These are phyloP conservation scores for Oreochromis tanganicae DNA, from an alignment of 2,113 vertebrate genomes.

Conservation along the genomic window DNA sequence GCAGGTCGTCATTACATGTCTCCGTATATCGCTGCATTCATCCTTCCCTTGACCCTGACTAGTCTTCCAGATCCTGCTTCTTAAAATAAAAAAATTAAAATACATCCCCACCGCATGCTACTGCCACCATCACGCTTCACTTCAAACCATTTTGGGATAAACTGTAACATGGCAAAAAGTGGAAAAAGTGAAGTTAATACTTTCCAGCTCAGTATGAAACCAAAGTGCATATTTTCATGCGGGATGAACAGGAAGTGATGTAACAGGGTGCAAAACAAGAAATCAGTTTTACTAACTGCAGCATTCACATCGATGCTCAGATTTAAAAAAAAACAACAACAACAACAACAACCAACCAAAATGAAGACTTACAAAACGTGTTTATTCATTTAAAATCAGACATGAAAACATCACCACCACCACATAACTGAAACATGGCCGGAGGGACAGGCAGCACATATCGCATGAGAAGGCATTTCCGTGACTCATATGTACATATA, in stretches of 20 bases:
- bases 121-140: not conserved
- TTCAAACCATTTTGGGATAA: not conserved
- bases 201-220: not conserved
- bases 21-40: no score
- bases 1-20: no score
- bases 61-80: no score
- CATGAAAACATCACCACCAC: constrained; percentile 70
- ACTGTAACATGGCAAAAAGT: not conserved
- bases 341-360: not conserved
- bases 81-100: no score
- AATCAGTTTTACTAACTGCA: not conserved
- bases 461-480: constrained; percentile 75
- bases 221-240: not conserved
- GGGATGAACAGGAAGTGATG: not conserved
- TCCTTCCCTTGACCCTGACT: no score
- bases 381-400: constrained; percentile 74
- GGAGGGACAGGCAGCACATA: constrained; percentile 67
- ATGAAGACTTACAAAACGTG: constrained; percentile 65
- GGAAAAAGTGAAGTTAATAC: not conserved
- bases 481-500: constrained; percentile 76
- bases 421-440: constrained; percentile 73
- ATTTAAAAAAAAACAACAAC: not conserved
- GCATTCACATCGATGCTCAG: not conserved
- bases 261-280: not conserved
- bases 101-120: no score